Conservation (phyloP, 1,140 invertebrate genomes). For the Drosophila tropicalis region DNA sequence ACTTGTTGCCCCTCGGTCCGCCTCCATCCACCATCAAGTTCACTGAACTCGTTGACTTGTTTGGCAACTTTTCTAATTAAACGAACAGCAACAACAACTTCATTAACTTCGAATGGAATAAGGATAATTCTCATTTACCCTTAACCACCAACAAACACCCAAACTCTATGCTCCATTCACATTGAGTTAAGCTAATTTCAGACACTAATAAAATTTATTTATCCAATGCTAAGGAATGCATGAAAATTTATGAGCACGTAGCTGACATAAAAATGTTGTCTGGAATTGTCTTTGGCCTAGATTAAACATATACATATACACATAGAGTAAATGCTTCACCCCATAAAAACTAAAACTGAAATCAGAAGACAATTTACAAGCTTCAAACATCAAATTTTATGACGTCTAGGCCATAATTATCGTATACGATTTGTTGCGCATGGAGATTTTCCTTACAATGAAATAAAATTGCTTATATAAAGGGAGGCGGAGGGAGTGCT, state of each 20-base stretch:
- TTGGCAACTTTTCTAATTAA: conserved; percentile 68
- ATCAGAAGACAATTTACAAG: conserved; percentile 59
- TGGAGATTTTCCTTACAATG: conserved; percentile 1
- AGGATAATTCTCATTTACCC: not conserved
- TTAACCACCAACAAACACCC: not conserved
- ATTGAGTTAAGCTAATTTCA: conserved; percentile 27
- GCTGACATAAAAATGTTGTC: conserved; percentile 58
- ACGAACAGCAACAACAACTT: conserved; percentile 42
- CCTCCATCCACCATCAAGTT: not conserved
- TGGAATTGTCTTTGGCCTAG: conserved; percentile 11
- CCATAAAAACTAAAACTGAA: conserved; percentile 32
- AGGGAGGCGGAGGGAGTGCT: not conserved
- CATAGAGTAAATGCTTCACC: conserved; percentile 52
- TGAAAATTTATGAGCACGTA: conserved; percentile 69
- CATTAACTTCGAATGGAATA: conserved; percentile 2
- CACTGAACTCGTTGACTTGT: conserved; percentile 6
- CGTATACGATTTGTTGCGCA: conserved; percentile 47
- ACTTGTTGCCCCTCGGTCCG: conserved; percentile 21
- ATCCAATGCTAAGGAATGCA: conserved; percentile 41
- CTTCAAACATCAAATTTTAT: conserved; percentile 70
- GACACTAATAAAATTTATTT: conserved; percentile 55
- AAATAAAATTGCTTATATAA: not conserved
- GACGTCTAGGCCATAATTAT: conserved; percentile 70
- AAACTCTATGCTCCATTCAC: not conserved
- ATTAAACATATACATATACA: conserved; percentile 47